Percentiles rank a stretch among this genome's conserved stretches.
phyloP scores from a whole-genome alignment of 2,888 invertebrate genomes.

The Drosophila formosana region DNA sequence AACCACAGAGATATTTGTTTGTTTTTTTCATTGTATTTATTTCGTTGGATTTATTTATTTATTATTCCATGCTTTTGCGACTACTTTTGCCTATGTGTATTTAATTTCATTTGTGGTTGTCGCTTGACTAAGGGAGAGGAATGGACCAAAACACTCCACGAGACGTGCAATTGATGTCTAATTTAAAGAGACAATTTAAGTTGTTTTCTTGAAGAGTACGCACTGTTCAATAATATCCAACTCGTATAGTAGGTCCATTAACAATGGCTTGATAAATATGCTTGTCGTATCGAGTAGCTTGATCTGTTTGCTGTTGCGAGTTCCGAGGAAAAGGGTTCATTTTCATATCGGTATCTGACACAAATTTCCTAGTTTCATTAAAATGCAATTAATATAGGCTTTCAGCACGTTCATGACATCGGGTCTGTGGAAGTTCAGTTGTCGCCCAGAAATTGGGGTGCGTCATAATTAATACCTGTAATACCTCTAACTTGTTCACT shows the following conservation, averaged over 20 bases:
- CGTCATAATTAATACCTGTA: slow-evolving; percentile 73
- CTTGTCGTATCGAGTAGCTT: slow-evolving; percentile 25
- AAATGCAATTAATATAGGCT: slow-evolving; percentile 78
- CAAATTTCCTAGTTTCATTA: slow-evolving; percentile 64
- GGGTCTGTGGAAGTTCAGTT: background rate
- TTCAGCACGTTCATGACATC: slow-evolving; percentile 68
- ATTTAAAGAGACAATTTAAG: slow-evolving; percentile 19
- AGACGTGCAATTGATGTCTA: slow-evolving; percentile 34
- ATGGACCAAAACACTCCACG: slow-evolving; percentile 27
- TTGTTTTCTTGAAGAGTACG: background rate
- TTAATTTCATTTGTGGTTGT: slow-evolving; percentile 76
- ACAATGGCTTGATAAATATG: slow-evolving; percentile 36
- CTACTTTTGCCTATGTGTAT: slow-evolving; percentile 63
- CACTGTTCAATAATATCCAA: too few species aligned
- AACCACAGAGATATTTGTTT: slow-evolving; percentile 63
- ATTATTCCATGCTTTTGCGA: slow-evolving; percentile 11
- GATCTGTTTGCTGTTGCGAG: slow-evolving; percentile 20
- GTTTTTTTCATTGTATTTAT: slow-evolving; percentile 27
- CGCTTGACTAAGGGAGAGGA: slow-evolving; percentile 22
- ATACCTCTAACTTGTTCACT: background rate
- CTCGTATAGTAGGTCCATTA: slow-evolving; percentile 2
- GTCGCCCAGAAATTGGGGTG: slow-evolving; percentile 60
- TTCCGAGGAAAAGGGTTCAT: slow-evolving; percentile 37
- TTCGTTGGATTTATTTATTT: slow-evolving; percentile 44
- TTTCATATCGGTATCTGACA: slow-evolving; percentile 23